Evolutionary conservation across 2,797 vertebrate genomes (phyloP).

Genomic region (Acipenser ruthenus): DNA sequence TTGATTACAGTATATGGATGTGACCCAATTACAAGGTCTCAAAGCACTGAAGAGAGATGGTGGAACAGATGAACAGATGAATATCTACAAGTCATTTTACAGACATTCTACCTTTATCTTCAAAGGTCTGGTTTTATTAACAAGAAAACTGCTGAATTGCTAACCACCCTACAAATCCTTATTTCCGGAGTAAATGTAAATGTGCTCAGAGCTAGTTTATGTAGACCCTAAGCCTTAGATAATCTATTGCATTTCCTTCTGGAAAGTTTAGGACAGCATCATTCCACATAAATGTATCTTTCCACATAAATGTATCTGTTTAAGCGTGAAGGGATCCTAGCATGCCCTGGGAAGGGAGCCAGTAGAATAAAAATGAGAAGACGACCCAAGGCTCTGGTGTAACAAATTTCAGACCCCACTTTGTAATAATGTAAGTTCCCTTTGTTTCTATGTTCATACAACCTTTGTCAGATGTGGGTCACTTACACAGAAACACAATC

Average conservation of each 20-base stretch:
- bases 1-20: no score
- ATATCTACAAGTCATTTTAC: no score
- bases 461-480: no score
- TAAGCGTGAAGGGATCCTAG: not conserved
- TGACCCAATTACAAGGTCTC: no score
- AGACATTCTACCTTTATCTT: no score
- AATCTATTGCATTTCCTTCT: not conserved
- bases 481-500: no score
- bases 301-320: not conserved
- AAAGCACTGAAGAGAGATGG: no score
- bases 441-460: no score
- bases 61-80: no score
- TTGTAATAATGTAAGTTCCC: no score
- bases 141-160: not conserved
- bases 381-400: not conserved
- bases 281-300: not conserved
- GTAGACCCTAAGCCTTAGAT: not conserved
- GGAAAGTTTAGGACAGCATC: not conserved
- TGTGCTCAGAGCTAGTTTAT: not conserved
- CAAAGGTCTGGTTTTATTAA: not conserved
- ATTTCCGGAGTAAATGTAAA: not conserved
- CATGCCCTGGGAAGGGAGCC: not conserved
- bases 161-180: not conserved
- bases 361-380: not conserved
- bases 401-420: no score